Percentiles rank a stretch among this genome's conserved stretches.
These are phyloP conservation scores for Rhinoderma darwinii DNA, from an alignment of 2,113 vertebrate genomes.

Conservation along the genomic window DNA sequence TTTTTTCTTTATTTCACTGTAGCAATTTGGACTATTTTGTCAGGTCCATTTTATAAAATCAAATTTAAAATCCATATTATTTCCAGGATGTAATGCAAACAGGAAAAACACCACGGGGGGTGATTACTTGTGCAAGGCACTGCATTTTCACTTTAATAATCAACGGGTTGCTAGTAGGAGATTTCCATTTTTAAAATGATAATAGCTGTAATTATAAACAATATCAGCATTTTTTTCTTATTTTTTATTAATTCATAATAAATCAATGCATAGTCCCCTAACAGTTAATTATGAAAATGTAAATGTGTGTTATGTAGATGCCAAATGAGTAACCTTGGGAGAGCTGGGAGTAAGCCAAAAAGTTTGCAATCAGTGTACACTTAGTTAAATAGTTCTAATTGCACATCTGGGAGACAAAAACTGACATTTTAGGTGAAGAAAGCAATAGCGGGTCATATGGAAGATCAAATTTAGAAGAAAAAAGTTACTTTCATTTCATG, in stretches of 20 bases:
- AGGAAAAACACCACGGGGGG: too few species aligned
- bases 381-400: slow-evolving; percentile 47
- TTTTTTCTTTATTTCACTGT: too few species aligned
- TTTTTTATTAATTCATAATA: neutral
- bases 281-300: slow-evolving; percentile 52
- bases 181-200: neutral
- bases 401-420: slow-evolving; percentile 24
- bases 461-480: slow-evolving; percentile 5
- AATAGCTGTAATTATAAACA: neutral
- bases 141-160: neutral
- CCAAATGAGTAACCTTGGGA: slow-evolving; percentile 23
- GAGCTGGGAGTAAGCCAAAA: slow-evolving; percentile 29
- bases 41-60: too few species aligned
- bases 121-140: too few species aligned
- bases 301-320: slow-evolving; percentile 42
- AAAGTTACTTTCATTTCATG: neutral
- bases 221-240: neutral
- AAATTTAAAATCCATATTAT: too few species aligned
- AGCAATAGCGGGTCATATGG: slow-evolving; percentile 3
- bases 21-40: too few species aligned
- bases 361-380: slow-evolving; percentile 30
- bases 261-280: slow-evolving; percentile 14
- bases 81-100: too few species aligned
- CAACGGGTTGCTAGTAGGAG: neutral
- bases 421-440: slow-evolving; percentile 28